phyloP scores from a whole-genome alignment of 2,797 vertebrate species.

The Neosilurus hyrtlii region DNA sequence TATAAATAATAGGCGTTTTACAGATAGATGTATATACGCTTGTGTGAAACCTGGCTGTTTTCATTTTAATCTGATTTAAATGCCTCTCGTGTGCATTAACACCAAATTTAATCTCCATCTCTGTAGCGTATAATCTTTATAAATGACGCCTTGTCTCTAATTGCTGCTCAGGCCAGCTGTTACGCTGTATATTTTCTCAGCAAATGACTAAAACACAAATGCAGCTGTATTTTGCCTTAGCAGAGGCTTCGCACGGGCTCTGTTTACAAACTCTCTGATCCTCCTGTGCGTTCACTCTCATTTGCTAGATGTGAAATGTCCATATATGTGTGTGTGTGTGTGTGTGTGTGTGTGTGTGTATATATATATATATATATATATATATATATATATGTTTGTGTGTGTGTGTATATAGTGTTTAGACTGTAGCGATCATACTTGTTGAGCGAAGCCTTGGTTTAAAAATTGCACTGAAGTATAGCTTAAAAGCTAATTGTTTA shows the following conservation, averaged over 20 bases:
- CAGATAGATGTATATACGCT: neutral
- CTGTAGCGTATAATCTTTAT: neutral
- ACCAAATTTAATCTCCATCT: neutral
- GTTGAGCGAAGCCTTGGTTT: neutral
- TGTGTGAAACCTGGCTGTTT: neutral
- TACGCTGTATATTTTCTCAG: neutral
- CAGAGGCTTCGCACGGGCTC: neutral
- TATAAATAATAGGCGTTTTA: too few species aligned
- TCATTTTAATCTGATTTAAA: neutral
- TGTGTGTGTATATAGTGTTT: neutral
- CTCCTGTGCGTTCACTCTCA: neutral
- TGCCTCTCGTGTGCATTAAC: neutral
- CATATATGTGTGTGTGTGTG: too few species aligned
- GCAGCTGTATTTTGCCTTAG: neutral
- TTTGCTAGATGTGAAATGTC: neutral
- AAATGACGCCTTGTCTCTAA: neutral
- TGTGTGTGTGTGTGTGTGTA: too few species aligned
- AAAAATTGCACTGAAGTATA: neutral
- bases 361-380: too few species aligned
- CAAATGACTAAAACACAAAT: neutral
- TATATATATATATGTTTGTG: neutral
- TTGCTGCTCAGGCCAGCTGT: conserved; percentile 2
- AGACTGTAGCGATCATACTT: too few species aligned
- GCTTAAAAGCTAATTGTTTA: neutral
- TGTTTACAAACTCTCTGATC: neutral